Base-by-base conservation (phyloP, 2,113 vertebrate genomes). In the Columba livia region DNA sequence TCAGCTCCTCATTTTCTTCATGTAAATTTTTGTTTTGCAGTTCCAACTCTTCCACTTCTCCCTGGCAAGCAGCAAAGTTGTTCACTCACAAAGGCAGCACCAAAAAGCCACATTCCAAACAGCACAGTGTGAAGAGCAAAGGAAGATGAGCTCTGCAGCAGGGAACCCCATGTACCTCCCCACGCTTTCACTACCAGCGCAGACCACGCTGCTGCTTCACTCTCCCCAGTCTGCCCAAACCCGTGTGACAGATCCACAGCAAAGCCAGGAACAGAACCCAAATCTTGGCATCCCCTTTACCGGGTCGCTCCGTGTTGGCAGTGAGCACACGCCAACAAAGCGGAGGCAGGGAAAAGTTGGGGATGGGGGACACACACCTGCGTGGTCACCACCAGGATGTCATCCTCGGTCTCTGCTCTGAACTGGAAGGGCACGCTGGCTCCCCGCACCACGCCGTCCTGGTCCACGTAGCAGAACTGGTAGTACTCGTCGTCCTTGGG, bases 381-480 rank as follows among this genome's bases (percentile, higher is more conserved):
- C 3, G 97, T 95, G 79, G 97, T 97, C 25, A 98, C 97, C 58
- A 98, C 85, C 92, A 98, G 70, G 75, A 98, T 96, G 26, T 98
- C 98, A 15, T 98, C 97, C 60, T 97, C 97, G 2, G 34, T 62
- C 79, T 97, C 97, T 36, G 88, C 72, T 50, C 80, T 65, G 92
- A 98, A 98, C 69, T 98, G 98, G 94, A 98, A 98, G 44, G 98
- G 97, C 26, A 96, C 74, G 4, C 98, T 98, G 81, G 96, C 96
- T 60, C 98, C 98, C 24, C 95, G 94, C 51, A 98, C 94, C 58
- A 95, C 17, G 1, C 97, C 97, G 11, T 98, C 97, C 73, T 97
- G 91, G 83, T 98, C 97, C 15, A 98, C 62, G 23, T 98, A 98
- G 94, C 98, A 98, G 95, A 98, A 98, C 88, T 98, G 98, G 84